Evolutionary conservation across 2,888 invertebrate species (phyloP).

Genomic region (Deilephila porcellus): DNA sequence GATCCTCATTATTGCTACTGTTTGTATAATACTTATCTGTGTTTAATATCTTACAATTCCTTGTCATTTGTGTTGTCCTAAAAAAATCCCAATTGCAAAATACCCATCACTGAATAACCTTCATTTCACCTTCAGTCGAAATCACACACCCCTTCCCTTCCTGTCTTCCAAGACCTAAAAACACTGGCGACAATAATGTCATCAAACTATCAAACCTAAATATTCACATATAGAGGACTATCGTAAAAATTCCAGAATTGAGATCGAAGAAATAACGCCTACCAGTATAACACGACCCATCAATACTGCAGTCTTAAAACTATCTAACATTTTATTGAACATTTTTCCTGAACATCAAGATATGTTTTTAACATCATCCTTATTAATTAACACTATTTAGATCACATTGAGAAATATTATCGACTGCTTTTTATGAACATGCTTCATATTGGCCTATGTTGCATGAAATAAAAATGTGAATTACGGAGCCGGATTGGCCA

Average conservation of each 20-base stretch:
- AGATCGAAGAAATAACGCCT: conserved; percentile 20
- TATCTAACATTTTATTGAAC: conserved; percentile 17
- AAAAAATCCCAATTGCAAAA: no score
- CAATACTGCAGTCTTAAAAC: conserved; percentile 18
- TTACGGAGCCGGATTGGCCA: not conserved
- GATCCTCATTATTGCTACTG: not conserved
- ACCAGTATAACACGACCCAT: conserved; percentile 7
- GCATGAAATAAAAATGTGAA: not conserved
- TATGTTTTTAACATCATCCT: conserved; percentile 16
- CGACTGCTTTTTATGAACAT: conserved; percentile 1
- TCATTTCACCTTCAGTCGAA: not conserved
- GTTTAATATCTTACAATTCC: not conserved
- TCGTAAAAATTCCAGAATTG: conserved; percentile 11
- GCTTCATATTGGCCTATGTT: not conserved
- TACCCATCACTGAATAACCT: no score
- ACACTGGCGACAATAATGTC: no score
- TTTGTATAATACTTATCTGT: not conserved
- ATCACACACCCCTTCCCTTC: not conserved
- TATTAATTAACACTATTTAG: conserved; percentile 13
- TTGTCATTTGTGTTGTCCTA: no score
- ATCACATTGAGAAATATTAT: conserved; percentile 6
- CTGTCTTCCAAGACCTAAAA: no score
- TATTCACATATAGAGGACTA: conserved; percentile 12
- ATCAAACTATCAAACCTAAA: not conserved
- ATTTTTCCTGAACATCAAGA: conserved; percentile 19